Percentiles rank a stretch among this genome's conserved stretches.
Evolutionary conservation across 2,797 vertebrate genomes (phyloP).

Genomic region (Siniperca scherzeri): DNA sequence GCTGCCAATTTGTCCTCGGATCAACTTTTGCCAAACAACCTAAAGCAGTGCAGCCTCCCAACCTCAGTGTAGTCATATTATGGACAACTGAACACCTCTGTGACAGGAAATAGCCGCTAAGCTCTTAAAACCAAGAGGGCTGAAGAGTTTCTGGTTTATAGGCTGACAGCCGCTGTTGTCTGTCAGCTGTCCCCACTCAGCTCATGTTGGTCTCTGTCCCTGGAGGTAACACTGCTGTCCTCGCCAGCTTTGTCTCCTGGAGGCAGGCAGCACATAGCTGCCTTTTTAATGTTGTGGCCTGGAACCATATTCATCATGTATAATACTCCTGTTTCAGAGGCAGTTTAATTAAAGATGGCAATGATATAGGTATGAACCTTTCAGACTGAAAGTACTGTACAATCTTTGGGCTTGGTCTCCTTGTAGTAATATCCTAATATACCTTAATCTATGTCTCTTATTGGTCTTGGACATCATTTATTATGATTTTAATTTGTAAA

Average conservation of each 20-base stretch:
- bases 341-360: constrained; percentile 52
- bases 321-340: constrained; percentile 31
- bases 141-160: constrained; percentile 46
- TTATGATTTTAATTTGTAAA: too few species aligned
- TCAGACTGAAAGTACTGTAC: constrained; percentile 3
- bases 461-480: not conserved
- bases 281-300: constrained; percentile 30
- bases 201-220: constrained; percentile 32
- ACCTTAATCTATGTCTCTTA: not conserved
- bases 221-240: constrained; percentile 23
- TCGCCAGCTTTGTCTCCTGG: constrained; percentile 32
- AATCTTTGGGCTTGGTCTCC: not conserved
- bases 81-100: constrained; percentile 58
- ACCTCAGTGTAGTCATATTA: constrained; percentile 38
- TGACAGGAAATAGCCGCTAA: constrained; percentile 64
- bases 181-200: constrained; percentile 48
- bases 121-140: constrained; percentile 59
- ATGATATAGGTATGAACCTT: constrained; percentile 27
- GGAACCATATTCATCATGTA: constrained; percentile 39
- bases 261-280: constrained; percentile 34
- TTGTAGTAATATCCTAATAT: not conserved
- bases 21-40: constrained; percentile 57
- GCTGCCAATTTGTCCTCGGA: constrained; percentile 56
- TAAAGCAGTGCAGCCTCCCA: constrained; percentile 38
- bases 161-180: constrained; percentile 47